Percentiles rank a stretch among this genome's conserved stretches.
Conservation (phyloP, 2,797 vertebrate species). For the Anguilla marmorata region DNA sequence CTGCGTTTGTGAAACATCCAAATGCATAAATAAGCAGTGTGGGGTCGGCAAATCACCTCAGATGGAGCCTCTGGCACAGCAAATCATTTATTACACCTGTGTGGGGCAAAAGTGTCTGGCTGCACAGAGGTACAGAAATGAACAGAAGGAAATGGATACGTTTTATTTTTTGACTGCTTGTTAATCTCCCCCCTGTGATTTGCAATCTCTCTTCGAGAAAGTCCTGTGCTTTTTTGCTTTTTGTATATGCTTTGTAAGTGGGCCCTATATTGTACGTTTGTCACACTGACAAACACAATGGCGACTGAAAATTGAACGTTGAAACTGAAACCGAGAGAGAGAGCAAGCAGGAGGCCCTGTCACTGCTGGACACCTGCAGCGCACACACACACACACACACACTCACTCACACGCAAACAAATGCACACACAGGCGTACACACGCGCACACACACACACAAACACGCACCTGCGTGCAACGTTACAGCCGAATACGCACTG, state of each 20-base stretch:
- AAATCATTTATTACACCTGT: not conserved
- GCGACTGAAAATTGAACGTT: not conserved
- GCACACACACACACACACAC: not conserved
- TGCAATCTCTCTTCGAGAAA: not conserved
- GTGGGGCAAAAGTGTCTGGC: not conserved
- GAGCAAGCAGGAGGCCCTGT: not conserved
- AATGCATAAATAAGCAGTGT: not conserved
- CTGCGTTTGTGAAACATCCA: not conserved
- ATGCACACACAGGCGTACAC: not conserved
- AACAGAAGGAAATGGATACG: not conserved
- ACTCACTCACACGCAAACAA: not conserved
- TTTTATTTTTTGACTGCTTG: too few species aligned
- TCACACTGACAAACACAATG: not conserved
- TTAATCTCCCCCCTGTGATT: not conserved
- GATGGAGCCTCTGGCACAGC: not conserved
- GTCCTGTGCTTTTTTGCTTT: not conserved
- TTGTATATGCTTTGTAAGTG: not conserved
- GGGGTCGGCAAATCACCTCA: not conserved
- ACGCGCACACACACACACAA: not conserved
- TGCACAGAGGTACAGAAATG: not conserved
- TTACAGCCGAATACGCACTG: not conserved
- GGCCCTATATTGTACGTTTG: not conserved
- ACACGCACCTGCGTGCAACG: not conserved
- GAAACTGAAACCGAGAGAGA: not conserved
- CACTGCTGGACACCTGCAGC: not conserved